A percentile compares a stretch with the other conserved stretches of the same genome.
Evolutionary conservation across 2,888 invertebrate species (phyloP).

Genomic region (Mylabris sibirica): DNA sequence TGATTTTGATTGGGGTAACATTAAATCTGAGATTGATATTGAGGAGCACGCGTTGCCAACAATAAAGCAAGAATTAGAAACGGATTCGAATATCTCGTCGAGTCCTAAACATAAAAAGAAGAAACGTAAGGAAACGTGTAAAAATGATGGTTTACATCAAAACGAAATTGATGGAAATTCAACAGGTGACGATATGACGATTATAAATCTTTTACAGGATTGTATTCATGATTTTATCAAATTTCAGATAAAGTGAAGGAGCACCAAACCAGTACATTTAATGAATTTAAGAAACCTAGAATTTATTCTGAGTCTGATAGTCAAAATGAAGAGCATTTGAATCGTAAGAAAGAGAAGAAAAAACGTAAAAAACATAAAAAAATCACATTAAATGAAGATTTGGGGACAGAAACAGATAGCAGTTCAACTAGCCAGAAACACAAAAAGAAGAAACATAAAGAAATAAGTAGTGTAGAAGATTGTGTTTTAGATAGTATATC

Average conservation of each 20-base stretch:
- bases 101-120: neutral
- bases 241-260: neutral
- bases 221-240: neutral
- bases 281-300: neutral
- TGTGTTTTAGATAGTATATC: neutral
- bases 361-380: neutral
- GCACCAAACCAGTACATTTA: neutral
- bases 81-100: neutral
- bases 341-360: neutral
- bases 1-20: neutral
- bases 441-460: neutral
- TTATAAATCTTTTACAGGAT: neutral
- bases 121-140: neutral
- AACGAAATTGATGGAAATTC: neutral
- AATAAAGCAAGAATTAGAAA: neutral
- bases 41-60: neutral
- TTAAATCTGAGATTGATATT: slow-evolving; percentile 3
- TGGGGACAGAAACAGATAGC: neutral
- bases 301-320: neutral
- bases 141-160: neutral
- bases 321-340: neutral
- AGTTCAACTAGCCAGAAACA: neutral
- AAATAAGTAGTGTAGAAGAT: neutral
- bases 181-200: too few relatives aligned
- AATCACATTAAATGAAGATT: neutral